A percentile compares a stretch with the other conserved stretches of the same genome.
Conservation (phyloP, 2,113 vertebrate genomes). For the Semnornis frantzii region DNA sequence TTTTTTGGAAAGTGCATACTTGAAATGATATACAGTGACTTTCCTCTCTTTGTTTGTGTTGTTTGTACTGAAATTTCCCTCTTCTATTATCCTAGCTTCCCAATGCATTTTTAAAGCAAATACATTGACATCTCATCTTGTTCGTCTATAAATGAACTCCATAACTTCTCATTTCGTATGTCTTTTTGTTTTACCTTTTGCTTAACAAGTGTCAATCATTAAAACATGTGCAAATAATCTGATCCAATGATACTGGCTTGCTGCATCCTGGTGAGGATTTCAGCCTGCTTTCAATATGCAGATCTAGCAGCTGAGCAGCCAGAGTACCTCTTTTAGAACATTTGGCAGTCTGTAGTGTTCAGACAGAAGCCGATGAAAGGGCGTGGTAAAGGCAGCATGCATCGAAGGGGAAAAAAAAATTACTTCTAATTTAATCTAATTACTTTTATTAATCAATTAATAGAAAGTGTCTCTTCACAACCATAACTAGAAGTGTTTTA, state of each 20-base stretch:
- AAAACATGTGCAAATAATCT: background rate
- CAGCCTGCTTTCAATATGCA: background rate
- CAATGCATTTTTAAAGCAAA: background rate
- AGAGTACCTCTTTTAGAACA: background rate
- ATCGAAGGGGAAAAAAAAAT: background rate
- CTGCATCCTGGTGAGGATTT: background rate
- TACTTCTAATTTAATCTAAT: too few relatives aligned
- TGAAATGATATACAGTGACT: background rate
- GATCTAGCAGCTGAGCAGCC: background rate
- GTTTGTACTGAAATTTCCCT: background rate
- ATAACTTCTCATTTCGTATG: background rate
- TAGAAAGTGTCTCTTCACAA: background rate
- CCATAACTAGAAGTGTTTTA: background rate
- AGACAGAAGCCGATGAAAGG: conserved; percentile 12
- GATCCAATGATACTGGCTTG: background rate
- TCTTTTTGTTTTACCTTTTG: background rate
- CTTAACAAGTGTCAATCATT: background rate
- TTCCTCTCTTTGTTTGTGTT: background rate
- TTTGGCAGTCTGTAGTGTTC: conserved; percentile 6
- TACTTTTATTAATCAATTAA: background rate
- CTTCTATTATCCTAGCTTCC: background rate
- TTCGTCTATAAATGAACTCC: background rate
- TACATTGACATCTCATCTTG: background rate
- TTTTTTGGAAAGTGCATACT: background rate
- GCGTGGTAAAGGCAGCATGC: conserved; percentile 22